Percentiles rank a stretch among this genome's conserved stretches.
phyloP scores from a whole-genome alignment of 2,113 vertebrate genomes.

The Donacobius atricapilla region DNA sequence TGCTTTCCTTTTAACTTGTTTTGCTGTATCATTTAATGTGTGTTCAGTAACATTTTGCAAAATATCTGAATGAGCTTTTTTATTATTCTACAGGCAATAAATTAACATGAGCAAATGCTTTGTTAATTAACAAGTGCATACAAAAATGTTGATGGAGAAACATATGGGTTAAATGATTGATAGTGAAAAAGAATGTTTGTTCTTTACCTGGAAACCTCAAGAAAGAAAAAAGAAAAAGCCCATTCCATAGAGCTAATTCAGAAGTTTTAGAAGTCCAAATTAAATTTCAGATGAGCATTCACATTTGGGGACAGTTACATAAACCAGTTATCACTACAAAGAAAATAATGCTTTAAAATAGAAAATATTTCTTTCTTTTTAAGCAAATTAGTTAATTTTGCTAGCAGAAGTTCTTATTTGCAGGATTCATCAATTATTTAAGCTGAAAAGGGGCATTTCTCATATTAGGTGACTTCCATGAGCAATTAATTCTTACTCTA shows the following conservation, averaged over 20 bases:
- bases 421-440: not conserved
- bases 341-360: conserved; percentile 6
- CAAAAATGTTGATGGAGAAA: not conserved
- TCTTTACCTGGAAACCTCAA: conserved; percentile 31
- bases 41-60: not conserved
- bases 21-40: not conserved
- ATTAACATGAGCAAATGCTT: not conserved
- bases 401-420: not conserved
- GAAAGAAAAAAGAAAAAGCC: not conserved
- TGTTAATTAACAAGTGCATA: not conserved
- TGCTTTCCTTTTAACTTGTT: not conserved
- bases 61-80: not conserved
- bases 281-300: not conserved
- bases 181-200: not conserved
- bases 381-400: not conserved
- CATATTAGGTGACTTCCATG: not conserved
- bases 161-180: not conserved
- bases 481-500: not conserved
- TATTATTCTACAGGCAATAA: not conserved
- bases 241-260: conserved; percentile 4
- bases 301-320: not conserved
- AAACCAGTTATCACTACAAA: conserved; percentile 15
- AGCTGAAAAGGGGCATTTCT: not conserved
- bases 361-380: not conserved
- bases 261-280: not conserved